A percentile compares a stretch with the other conserved stretches of the same genome.
Evolutionary conservation across 2,113 vertebrate species (phyloP).

Genomic region (Nothoprocta perdicaria): DNA sequence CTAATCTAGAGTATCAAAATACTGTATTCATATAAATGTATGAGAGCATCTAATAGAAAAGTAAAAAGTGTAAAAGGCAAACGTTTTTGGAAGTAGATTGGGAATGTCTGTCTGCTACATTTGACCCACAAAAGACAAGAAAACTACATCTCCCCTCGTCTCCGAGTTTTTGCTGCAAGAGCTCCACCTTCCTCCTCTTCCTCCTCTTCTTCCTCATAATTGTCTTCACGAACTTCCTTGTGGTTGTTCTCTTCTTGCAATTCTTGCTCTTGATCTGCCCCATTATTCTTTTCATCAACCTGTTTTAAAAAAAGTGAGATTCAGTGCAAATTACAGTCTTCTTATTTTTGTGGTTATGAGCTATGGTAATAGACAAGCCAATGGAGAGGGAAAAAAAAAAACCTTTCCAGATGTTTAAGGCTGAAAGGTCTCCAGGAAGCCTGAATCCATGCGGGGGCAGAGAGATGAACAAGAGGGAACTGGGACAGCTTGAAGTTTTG

Average conservation of each 20-base stretch:
- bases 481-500: neutral
- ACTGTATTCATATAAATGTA: constrained; percentile 74
- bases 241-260: constrained; percentile 62
- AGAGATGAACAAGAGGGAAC: neutral
- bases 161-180: constrained; percentile 77
- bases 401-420: neutral
- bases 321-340: neutral
- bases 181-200: constrained; percentile 81
- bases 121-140: neutral
- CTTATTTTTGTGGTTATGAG: neutral
- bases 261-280: constrained; percentile 74
- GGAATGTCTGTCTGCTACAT: neutral
- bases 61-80: constrained; percentile 68
- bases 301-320: neutral
- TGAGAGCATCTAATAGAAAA: constrained; percentile 76
- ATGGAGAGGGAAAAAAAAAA: neutral
- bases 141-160: constrained; percentile 90
- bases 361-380: neutral
- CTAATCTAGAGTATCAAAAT: constrained; percentile 82
- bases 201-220: constrained; percentile 90
- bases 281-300: constrained; percentile 76
- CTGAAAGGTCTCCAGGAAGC: neutral
- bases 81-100: constrained; percentile 48
- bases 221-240: constrained; percentile 82
- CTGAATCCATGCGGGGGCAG: neutral